These are phyloP conservation scores for Danaus chrysippus DNA, from an alignment of 2,888 invertebrate species.

Conservation along the genomic window DNA sequence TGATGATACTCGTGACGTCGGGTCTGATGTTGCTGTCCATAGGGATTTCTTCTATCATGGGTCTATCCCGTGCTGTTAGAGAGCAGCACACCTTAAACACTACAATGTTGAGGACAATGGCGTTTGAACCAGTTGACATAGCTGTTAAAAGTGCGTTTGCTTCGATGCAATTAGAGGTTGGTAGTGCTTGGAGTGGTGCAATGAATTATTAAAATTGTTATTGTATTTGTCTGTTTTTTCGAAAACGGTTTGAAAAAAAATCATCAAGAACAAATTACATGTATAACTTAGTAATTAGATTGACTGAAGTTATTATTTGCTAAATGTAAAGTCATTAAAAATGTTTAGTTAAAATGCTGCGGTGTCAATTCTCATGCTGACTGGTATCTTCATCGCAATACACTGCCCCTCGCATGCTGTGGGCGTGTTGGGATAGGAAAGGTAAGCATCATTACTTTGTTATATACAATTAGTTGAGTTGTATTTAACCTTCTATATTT, in stretches of 20 bases:
- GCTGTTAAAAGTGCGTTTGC: slow-evolving; percentile 58
- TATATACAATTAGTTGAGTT: not conserved
- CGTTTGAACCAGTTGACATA: slow-evolving; percentile 47
- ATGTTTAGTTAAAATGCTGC: slow-evolving; percentile 57
- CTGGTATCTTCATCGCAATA: slow-evolving; percentile 54
- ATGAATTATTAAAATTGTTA: not conserved
- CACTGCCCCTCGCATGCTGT: slow-evolving; percentile 61
- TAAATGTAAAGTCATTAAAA: not conserved
- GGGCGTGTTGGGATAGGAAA: slow-evolving; percentile 54
- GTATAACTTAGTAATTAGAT: too few species aligned
- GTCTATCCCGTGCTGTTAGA: slow-evolving; percentile 53
- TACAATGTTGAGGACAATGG: slow-evolving; percentile 63
- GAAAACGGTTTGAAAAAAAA: not conserved
- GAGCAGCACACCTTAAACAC: slow-evolving; percentile 53
- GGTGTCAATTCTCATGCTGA: slow-evolving; percentile 60
- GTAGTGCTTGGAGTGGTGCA: not conserved
- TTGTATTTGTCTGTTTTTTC: not conserved
- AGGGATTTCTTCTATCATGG: slow-evolving; percentile 51
- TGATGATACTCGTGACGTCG: slow-evolving; percentile 55
- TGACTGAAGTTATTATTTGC: too few species aligned
- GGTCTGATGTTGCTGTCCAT: slow-evolving; percentile 57
- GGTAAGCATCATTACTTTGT: slow-evolving; percentile 36
- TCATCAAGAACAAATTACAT: too few species aligned
- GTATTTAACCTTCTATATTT: not conserved
- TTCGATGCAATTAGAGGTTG: slow-evolving; percentile 66